phyloP scores from a whole-genome alignment of 2,113 vertebrate genomes.

The Rhadina sibilatrix region DNA sequence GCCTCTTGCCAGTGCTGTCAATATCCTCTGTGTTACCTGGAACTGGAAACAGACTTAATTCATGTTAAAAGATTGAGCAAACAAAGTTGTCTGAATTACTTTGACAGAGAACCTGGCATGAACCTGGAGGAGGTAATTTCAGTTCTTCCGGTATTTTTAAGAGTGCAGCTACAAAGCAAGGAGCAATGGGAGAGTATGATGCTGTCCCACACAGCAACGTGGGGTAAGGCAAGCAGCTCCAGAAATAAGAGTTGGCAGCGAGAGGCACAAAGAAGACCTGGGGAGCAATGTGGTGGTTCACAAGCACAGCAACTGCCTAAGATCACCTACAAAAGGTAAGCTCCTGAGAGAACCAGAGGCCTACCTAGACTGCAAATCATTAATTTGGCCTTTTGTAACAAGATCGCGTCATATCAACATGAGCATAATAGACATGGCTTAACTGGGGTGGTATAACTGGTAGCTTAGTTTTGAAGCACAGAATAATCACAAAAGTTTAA shows the following conservation, averaged over 20 bases:
- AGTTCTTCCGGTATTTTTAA: background rate
- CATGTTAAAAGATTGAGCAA: background rate
- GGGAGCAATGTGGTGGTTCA: background rate
- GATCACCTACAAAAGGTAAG: background rate
- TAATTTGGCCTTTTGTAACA: background rate
- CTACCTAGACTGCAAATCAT: background rate
- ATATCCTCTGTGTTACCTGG: background rate
- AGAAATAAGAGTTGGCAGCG: background rate
- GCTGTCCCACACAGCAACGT: rapidly evolving
- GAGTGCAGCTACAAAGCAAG: background rate
- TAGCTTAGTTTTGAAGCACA: background rate
- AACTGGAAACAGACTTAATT: constrained; percentile 2
- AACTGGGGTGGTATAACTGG: background rate
- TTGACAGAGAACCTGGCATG: background rate
- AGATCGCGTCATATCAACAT: background rate
- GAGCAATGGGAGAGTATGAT: background rate
- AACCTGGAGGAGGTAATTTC: background rate
- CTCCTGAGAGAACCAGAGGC: background rate
- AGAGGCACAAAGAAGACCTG: background rate
- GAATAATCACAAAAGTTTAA: background rate
- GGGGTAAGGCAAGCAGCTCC: background rate
- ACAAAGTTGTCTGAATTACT: background rate
- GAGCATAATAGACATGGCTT: rapidly evolving
- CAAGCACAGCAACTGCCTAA: background rate
- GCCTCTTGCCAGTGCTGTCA: background rate